Percentiles rank a stretch among this genome's conserved stretches.
Conservation (phyloP, 2,113 vertebrate genomes). For the Otocyon megalotis region DNA sequence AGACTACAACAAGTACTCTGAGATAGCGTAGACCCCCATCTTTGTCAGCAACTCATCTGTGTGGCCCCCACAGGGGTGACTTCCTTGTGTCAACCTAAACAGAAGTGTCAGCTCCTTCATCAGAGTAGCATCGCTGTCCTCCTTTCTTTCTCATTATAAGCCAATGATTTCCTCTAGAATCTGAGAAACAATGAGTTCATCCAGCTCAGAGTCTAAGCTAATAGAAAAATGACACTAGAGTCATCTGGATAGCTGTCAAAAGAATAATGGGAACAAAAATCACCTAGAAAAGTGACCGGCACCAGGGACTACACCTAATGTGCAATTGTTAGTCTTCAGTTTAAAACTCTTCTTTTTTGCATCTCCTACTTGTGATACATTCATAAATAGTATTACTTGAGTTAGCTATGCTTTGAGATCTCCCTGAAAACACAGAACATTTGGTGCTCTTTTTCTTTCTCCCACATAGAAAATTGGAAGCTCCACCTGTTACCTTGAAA, state of each 20-base stretch:
- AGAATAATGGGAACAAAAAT: conserved; percentile 15
- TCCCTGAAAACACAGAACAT: conserved; percentile 39
- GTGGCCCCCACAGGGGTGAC: not conserved
- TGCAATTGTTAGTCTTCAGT: not conserved
- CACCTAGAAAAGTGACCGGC: not conserved
- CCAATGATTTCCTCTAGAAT: not conserved
- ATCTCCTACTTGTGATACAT: conserved; percentile 1
- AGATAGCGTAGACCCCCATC: not conserved
- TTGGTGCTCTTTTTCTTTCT: conserved; percentile 56
- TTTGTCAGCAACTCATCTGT: not conserved
- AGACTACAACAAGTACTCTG: not conserved
- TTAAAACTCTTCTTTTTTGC: conserved; percentile 3
- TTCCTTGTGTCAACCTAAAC: not conserved
- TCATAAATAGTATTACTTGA: not conserved
- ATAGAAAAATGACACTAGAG: not conserved
- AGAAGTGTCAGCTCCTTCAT: not conserved
- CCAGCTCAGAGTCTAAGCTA: not conserved
- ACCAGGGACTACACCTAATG: not conserved
- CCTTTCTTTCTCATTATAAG: not conserved
- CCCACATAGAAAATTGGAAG: conserved; percentile 21
- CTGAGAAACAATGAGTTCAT: not conserved
- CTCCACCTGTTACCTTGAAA: conserved; percentile 67
- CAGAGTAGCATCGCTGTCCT: not conserved
- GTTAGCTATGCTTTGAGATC: conserved; percentile 55
- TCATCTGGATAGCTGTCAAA: not conserved